Evolutionary conservation across 2,797 vertebrate species (phyloP), one percentile per base, ranked within the genome.

Genomic region (Scarus forsteni): DNA sequence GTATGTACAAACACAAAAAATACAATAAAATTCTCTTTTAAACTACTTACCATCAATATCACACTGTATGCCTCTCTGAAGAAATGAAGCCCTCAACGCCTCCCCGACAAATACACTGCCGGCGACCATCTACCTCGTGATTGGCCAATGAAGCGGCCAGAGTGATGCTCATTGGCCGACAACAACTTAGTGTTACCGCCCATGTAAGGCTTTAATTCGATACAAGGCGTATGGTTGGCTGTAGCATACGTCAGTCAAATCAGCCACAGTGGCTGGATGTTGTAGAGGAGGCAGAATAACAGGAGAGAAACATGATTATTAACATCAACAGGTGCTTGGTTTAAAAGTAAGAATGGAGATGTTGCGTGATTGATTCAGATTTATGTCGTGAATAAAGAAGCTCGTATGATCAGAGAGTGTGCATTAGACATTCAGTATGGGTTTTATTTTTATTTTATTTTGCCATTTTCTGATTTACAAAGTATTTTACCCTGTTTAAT

Each of bases 31-130:
- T 4, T 39, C 16, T 11, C 15, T 68, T 27, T 1, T 15, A 45
- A 44, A 75, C 8, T 52, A 83, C 91, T 92, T 84, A 93, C 93
- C 90, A 56, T 87, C n/a, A 70, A 51, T 12, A 12, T 60, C 48
- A 66, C 70, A 59, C 50, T 36, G 62, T 58, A 12, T 48, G 74
- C 44, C 51, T 53, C 63, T 58, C 13, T 13, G 48, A 51, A 60
- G 61, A 72, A 69, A 76, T 6, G 70, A 74, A 51, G 58, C 45
- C 35, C 68, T 73, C 52, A 73, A 54, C 75, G 46, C 70, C 70
- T 56, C 71, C 66, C 71, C 27, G 72, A 80, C 70, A 53, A 71
- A 40, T 0, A 46, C 50, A 43, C 59, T 3, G 63, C 48, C 83
- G 73, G 64, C 36, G 53, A 49, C 60, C 60, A 54, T 39, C 63